Conservation (phyloP, 2,113 vertebrate genomes). For the Mystacornis crossleyi region DNA sequence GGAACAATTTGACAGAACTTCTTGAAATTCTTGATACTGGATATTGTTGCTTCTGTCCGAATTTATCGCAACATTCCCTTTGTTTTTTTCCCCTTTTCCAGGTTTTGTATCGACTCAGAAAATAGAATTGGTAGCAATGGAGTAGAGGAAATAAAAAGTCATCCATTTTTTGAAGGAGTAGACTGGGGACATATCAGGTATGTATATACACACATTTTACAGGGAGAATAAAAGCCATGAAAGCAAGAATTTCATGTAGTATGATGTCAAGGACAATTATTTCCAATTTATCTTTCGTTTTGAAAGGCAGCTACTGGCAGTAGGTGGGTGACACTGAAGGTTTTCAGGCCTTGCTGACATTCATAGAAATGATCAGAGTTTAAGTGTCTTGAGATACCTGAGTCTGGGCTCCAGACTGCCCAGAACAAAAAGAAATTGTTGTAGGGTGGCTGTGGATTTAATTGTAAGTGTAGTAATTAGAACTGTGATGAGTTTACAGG, state of each 20-base stretch:
- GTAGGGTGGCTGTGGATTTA: background rate
- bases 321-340: background rate
- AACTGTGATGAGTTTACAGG: background rate
- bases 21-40: background rate
- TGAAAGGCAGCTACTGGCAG: background rate
- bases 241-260: background rate
- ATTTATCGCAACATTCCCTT: background rate
- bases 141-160: conserved; percentile 94
- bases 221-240: background rate
- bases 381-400: background rate
- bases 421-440: background rate
- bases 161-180: conserved; percentile 93
- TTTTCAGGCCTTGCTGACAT: background rate
- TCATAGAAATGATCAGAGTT: background rate
- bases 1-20: background rate
- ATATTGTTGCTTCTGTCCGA: background rate
- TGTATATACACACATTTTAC: background rate
- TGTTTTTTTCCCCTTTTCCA: conserved; percentile 42
- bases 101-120: conserved; percentile 93
- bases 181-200: conserved; percentile 99
- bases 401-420: background rate
- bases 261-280: background rate
- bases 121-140: conserved; percentile 91
- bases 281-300: background rate
- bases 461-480: background rate